Conservation (phyloP, 2,113 vertebrate genomes). For the Bos javanicus region DNA sequence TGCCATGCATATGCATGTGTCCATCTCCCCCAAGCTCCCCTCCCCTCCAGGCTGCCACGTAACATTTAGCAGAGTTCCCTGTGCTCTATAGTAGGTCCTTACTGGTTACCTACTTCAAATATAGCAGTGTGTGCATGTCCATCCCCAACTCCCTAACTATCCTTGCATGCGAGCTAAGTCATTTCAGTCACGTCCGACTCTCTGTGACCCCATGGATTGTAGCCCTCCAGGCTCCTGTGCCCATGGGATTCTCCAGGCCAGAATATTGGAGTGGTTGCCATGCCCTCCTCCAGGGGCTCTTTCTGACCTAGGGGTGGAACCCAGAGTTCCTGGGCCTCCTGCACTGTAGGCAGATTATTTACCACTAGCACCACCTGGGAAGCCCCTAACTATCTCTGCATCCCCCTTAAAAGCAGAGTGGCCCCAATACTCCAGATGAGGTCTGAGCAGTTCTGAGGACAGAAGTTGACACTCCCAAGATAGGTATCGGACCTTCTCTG, state of each 20-base stretch:
- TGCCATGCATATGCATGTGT: neutral
- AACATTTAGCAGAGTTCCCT: neutral
- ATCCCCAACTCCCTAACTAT: neutral
- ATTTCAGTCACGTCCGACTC: neutral
- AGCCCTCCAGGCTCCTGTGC: neutral
- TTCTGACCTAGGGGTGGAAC: neutral
- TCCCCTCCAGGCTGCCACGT: neutral
- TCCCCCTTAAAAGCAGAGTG: neutral
- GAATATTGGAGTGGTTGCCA: neutral
- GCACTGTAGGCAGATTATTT: neutral
- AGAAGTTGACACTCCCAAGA: rapidly evolving
- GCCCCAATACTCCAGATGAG: neutral
- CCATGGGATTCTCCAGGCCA: neutral
- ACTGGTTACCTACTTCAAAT: neutral
- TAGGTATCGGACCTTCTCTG: neutral
- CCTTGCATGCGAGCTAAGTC: neutral
- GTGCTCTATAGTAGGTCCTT: neutral
- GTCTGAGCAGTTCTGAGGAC: neutral
- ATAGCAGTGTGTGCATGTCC: neutral
- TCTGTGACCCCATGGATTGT: neutral
- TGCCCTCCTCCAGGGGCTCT: neutral
- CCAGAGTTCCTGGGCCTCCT: neutral
- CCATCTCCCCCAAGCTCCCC: neutral
- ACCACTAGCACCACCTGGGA: neutral
- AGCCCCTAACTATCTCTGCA: neutral